Conservation (phyloP, 2,797 vertebrate genomes). For the Psittacula derbiana region DNA sequence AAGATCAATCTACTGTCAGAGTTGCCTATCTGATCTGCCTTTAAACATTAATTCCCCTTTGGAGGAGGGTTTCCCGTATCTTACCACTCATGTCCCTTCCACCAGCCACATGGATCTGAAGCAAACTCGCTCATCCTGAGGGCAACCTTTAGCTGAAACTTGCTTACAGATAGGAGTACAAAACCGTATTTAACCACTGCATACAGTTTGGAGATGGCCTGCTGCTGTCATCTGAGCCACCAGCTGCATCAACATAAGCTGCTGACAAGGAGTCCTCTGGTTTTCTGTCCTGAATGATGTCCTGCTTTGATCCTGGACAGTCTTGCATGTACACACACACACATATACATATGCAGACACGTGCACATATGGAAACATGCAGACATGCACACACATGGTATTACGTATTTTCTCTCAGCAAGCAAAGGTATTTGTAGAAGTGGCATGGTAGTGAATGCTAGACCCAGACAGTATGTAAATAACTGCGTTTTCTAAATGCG, state of each 20-base stretch:
- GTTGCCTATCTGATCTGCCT: not conserved
- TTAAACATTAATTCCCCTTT: not conserved
- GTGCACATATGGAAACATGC: accelerated
- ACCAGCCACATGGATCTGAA: not conserved
- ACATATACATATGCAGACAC: not conserved
- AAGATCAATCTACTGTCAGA: not conserved
- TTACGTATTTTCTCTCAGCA: not conserved
- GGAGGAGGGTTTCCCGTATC: not conserved
- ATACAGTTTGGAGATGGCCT: not conserved
- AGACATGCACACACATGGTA: accelerated
- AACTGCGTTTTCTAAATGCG: not conserved
- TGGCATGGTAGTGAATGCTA: not conserved
- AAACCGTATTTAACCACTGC: not conserved
- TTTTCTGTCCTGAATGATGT: not conserved
- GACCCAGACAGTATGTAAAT: not conserved
- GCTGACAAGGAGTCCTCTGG: not conserved
- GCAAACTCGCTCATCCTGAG: not conserved
- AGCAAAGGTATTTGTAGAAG: not conserved
- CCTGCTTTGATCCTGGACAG: not conserved
- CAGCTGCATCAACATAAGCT: too few species aligned
- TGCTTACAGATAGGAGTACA: not conserved
- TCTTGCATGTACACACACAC: not conserved
- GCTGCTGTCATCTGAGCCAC: not conserved
- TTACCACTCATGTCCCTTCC: not conserved
- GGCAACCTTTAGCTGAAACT: not conserved